Percentiles rank a stretch among this genome's conserved stretches.
Evolutionary conservation across 2,888 invertebrate species (phyloP).

Genomic region (Chrysodeixis includens): DNA sequence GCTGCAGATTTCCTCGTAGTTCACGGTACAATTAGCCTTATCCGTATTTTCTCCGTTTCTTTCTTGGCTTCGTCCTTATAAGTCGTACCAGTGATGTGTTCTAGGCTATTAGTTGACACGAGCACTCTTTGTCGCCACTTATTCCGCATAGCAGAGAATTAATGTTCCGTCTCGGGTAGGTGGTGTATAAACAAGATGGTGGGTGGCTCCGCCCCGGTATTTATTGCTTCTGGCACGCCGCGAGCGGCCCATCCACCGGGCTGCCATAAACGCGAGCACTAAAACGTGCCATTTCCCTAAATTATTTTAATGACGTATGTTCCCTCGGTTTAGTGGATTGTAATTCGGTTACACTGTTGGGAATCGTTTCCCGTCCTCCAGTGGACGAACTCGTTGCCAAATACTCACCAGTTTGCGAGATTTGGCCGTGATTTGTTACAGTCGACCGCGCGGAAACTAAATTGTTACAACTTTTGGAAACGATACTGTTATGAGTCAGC

Average conservation of each 20-base stretch:
- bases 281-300: slow-evolving; percentile 83
- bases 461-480: slow-evolving; percentile 61
- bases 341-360: slow-evolving; percentile 75
- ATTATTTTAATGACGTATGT: slow-evolving; percentile 84
- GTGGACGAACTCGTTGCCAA: slow-evolving; percentile 67
- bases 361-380: slow-evolving; percentile 65
- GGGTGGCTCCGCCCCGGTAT: slow-evolving; percentile 77
- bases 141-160: slow-evolving; percentile 79
- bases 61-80: slow-evolving; percentile 67
- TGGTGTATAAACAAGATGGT: slow-evolving; percentile 81
- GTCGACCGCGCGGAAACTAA: slow-evolving; percentile 56
- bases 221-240: slow-evolving; percentile 80
- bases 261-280: slow-evolving; percentile 80
- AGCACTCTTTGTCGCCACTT: slow-evolving; percentile 80
- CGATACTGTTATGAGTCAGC: slow-evolving; percentile 59
- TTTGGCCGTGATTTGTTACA: slow-evolving; percentile 64
- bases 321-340: slow-evolving; percentile 75
- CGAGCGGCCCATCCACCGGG: slow-evolving; percentile 69
- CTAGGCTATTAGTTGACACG: slow-evolving; percentile 76
- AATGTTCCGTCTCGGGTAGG: slow-evolving; percentile 77
- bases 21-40: slow-evolving; percentile 56
- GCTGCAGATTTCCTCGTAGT: slow-evolving; percentile 47
- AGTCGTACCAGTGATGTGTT: slow-evolving; percentile 73
- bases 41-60: slow-evolving; percentile 50
- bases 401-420: slow-evolving; percentile 61